Conservation (phyloP, 2,888 invertebrate genomes). For the Myopa tessellatipennis region DNA sequence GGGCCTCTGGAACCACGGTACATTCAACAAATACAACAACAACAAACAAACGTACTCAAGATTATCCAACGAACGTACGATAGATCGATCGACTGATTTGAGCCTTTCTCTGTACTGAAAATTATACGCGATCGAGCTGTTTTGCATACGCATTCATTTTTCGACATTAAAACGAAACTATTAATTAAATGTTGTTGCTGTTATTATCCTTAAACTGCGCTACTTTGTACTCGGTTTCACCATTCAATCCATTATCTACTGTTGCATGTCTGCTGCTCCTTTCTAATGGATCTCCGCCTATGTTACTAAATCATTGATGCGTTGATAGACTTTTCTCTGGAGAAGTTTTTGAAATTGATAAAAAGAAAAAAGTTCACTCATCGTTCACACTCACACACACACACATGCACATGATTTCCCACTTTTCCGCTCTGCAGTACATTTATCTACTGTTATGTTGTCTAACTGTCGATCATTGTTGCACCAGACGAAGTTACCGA, state of each 20-base stretch:
- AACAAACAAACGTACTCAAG: neutral
- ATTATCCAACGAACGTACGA: neutral
- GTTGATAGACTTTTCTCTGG: too few relatives aligned
- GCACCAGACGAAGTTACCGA: constrained; percentile 26
- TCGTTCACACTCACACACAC: too few relatives aligned
- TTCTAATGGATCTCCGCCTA: too few relatives aligned
- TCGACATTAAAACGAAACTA: neutral
- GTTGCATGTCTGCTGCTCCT: constrained; percentile 1
- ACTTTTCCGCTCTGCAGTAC: neutral
- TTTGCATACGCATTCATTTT: constrained; percentile 6
- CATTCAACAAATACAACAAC: neutral
- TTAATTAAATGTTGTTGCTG: constrained; percentile 2
- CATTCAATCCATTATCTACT: neutral
- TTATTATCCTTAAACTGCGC: neutral
- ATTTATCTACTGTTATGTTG: constrained; percentile 27
- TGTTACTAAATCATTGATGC: too few relatives aligned
- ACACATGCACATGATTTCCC: too few relatives aligned
- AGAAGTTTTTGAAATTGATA: too few relatives aligned
- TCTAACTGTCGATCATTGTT: constrained; percentile 32
- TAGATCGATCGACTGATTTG: neutral
- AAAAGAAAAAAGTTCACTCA: too few relatives aligned
- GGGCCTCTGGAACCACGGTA: neutral
- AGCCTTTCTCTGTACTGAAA: neutral
- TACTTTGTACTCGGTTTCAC: too few relatives aligned
- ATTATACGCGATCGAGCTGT: neutral